Conservation (phyloP, 2,888 invertebrate species). For the Ophion slaviceki region DNA sequence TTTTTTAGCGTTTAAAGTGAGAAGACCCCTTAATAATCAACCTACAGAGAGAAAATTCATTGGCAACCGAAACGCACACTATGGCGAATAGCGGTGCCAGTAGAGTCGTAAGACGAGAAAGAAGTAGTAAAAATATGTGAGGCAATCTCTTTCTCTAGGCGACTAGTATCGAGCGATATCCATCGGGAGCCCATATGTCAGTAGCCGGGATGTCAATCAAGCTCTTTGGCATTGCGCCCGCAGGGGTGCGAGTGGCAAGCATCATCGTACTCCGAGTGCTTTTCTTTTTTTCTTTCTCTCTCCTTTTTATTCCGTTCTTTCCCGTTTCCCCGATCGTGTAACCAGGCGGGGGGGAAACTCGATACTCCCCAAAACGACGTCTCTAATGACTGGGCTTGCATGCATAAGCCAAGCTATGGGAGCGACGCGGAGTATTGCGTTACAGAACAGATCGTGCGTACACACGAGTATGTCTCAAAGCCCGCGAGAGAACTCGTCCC, state of each 20-base stretch:
- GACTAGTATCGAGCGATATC: conserved; percentile 51
- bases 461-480: conserved; percentile 25
- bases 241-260: conserved; percentile 46
- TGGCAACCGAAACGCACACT: too few relatives aligned
- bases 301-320: background rate
- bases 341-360: conserved; percentile 57
- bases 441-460: conserved; percentile 51
- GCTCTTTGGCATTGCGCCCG: conserved; percentile 22
- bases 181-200: conserved; percentile 62
- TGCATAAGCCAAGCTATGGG: conserved; percentile 38
- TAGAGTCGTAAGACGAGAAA: background rate
- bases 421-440: conserved; percentile 54
- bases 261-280: conserved; percentile 3
- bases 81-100: background rate
- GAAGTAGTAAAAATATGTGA: conserved; percentile 9
- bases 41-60: background rate
- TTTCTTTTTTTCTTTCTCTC: background rate
- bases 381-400: conserved; percentile 61
- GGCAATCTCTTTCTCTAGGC: conserved; percentile 47
- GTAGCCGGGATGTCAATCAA: conserved; percentile 69
- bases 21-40: too few relatives aligned
- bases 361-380: conserved; percentile 61
- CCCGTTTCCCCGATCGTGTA: conserved; percentile 64
- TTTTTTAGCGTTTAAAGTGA: too few relatives aligned
- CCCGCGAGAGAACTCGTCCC: conserved; percentile 12